Evolutionary conservation across 2,797 vertebrate genomes (phyloP).

Genomic region (Sebastes itinus): DNA sequence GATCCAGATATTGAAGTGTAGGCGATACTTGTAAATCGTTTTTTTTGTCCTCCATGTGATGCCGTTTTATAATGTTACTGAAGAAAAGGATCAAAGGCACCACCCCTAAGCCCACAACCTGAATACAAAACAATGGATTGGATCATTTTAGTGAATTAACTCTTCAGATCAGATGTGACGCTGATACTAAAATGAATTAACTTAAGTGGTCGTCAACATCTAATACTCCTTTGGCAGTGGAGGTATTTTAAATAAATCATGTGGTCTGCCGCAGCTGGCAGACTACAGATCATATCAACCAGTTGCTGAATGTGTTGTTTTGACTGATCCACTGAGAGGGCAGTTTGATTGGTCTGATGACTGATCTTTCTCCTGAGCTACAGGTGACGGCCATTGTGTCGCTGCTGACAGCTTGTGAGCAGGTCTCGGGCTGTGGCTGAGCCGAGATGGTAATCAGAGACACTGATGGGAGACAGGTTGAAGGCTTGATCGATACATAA

Average conservation of each 20-base stretch:
- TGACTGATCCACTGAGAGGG: conserved; percentile 29
- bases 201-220: neutral
- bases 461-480: conserved; percentile 54
- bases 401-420: conserved; percentile 38
- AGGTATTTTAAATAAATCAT: conserved; percentile 6
- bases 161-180: neutral
- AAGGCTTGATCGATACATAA: conserved; percentile 46
- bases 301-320: conserved; percentile 48
- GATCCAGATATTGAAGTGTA: neutral
- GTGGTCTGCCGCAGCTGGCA: neutral
- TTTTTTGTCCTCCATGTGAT: neutral
- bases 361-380: conserved; percentile 49
- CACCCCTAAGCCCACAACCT: neutral
- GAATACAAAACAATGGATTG: neutral
- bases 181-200: neutral
- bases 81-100: neutral
- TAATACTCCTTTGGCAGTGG: neutral
- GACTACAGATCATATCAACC: conserved; percentile 32
- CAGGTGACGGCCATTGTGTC: neutral
- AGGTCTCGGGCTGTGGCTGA: conserved; percentile 26
- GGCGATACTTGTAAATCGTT: neutral
- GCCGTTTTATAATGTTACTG: neutral
- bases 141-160: neutral
- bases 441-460: conserved; percentile 54
- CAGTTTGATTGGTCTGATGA: conserved; percentile 63